A percentile compares a stretch with the other conserved stretches of the same genome.
Conservation (phyloP, 2,888 invertebrate species). For the Sinhomidia bicolor region DNA sequence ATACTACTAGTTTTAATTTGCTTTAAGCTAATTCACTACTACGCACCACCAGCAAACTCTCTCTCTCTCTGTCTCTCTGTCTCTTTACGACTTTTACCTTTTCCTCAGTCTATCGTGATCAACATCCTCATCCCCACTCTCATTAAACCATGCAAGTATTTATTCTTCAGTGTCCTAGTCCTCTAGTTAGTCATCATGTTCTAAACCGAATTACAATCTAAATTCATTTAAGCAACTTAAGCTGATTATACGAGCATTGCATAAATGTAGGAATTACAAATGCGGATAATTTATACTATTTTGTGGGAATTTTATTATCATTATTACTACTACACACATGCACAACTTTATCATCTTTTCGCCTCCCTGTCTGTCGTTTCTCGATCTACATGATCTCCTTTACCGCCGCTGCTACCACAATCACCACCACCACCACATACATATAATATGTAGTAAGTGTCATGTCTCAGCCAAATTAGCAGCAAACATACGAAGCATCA, state of each 20-base stretch:
- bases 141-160: too few relatives aligned
- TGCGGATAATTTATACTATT: constrained; percentile 4
- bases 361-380: background rate
- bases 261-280: background rate
- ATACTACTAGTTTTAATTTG: constrained; percentile 3
- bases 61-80: background rate
- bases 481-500: background rate
- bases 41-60: background rate
- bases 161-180: too few relatives aligned
- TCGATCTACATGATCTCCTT: constrained; percentile 8
- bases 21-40: background rate
- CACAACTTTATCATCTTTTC: constrained; percentile 23
- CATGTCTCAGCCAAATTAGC: constrained; percentile 40
- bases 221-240: background rate
- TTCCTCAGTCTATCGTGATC: background rate
- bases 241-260: background rate
- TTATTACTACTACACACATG: constrained; percentile 19
- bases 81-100: too few relatives aligned
- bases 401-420: too few relatives aligned
- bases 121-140: background rate
- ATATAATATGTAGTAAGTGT: constrained; percentile 33
- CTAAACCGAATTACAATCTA: too few relatives aligned
- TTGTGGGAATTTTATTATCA: background rate
- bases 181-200: background rate
- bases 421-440: background rate